These are phyloP conservation scores for Himalopsyche tibetana DNA, from an alignment of 2,888 invertebrate genomes.

Conservation along the genomic window DNA sequence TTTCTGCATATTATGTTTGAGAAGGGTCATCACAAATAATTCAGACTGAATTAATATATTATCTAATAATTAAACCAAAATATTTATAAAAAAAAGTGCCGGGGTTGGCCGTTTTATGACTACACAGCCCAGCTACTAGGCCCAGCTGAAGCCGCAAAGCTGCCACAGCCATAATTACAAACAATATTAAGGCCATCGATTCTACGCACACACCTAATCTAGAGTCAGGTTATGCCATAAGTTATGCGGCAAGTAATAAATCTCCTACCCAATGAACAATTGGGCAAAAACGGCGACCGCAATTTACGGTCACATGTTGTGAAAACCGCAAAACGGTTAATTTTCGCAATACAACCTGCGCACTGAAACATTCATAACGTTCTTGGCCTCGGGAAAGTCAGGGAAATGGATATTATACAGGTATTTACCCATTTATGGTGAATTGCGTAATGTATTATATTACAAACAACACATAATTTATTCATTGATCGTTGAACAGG, in stretches of 20 bases:
- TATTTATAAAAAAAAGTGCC: too few species aligned
- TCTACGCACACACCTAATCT: conserved; percentile 1
- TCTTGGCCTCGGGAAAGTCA: conserved; percentile 34
- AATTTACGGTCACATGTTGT: conserved; percentile 62
- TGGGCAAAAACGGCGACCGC: conserved; percentile 61
- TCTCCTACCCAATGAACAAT: conserved; percentile 61
- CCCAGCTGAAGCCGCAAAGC: neutral
- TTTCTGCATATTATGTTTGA: too few species aligned
- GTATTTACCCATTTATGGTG: conserved; percentile 1
- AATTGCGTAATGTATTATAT: neutral
- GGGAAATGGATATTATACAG: conserved; percentile 38
- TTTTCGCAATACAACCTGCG: conserved; percentile 57
- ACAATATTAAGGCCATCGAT: conserved; percentile 17
- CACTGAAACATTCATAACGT: conserved; percentile 32
- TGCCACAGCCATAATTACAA: neutral
- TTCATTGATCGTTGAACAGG: too few species aligned
- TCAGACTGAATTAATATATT: too few species aligned
- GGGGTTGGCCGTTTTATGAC: too few species aligned
- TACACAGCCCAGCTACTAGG: too few species aligned
- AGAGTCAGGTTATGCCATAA: conserved; percentile 14
- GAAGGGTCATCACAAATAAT: too few species aligned
- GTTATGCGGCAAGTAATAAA: conserved; percentile 58
- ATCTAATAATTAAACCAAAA: too few species aligned
- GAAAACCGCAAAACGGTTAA: conserved; percentile 60
- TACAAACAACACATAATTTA: too few species aligned